These are phyloP conservation scores for Meles meles DNA, from an alignment of 2,113 vertebrate species.

Conservation along the genomic window DNA sequence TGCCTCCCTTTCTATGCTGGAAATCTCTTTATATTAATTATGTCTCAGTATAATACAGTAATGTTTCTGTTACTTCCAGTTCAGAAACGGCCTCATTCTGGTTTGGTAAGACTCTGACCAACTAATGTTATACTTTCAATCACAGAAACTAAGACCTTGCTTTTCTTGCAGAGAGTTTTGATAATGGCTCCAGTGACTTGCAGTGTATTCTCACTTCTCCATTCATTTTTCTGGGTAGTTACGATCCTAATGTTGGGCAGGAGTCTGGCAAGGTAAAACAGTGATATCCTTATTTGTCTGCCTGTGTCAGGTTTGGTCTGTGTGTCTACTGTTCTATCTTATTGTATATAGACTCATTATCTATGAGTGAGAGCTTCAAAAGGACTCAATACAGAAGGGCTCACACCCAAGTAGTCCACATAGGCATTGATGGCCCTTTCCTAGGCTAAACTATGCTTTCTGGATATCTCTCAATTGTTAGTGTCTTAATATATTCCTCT, in stretches of 20 bases:
- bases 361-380: not conserved
- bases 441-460: not conserved
- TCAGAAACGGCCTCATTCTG: not conserved
- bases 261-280: not conserved
- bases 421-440: not conserved
- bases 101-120: not conserved
- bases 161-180: not conserved
- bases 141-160: not conserved
- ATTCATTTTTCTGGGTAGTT: not conserved
- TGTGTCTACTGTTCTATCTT: not conserved
- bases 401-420: not conserved
- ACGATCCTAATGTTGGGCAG: not conserved
- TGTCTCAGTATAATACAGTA: not conserved
- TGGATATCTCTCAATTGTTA: not conserved
- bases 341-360: not conserved
- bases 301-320: not conserved
- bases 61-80: not conserved
- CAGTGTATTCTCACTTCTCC: not conserved
- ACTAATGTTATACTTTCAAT: not conserved
- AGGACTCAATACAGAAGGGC: not conserved
- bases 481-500: not conserved
- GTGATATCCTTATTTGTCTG: not conserved
- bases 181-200: not conserved
- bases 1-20: not conserved
- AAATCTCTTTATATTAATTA: not conserved